Evolutionary conservation across 2,888 invertebrate species (phyloP).

Genomic region (Ashinkailepas kermadecensis): DNA sequence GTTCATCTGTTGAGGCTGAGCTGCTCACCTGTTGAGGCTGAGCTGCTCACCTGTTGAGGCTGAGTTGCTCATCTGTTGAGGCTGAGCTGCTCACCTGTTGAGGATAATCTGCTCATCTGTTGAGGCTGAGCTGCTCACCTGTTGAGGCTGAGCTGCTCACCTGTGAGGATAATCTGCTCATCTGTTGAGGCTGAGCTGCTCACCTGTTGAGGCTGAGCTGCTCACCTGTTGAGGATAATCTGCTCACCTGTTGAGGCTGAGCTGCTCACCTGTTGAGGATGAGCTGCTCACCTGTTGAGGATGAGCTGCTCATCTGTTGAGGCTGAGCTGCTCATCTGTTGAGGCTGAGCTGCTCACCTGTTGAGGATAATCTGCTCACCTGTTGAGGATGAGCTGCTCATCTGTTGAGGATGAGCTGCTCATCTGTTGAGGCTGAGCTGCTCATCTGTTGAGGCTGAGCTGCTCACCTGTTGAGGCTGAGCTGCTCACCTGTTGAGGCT

Average conservation of each 20-base stretch:
- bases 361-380: too few species aligned
- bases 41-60: not conserved
- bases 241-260: constrained; percentile 67
- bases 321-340: not conserved
- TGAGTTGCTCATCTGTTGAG: not conserved
- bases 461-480: too few species aligned
- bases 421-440: too few species aligned
- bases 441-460: too few species aligned
- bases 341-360: not conserved
- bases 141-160: not conserved
- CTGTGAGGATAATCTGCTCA: too few species aligned
- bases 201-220: not conserved
- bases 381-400: too few species aligned
- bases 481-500: constrained; percentile 30
- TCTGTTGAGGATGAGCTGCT: too few species aligned
- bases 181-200: too few species aligned
- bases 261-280: constrained; percentile 64
- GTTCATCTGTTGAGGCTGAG: too few species aligned
- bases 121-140: not conserved
- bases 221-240: constrained; percentile 65
- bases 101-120: not conserved
- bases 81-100: not conserved
- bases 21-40: constrained; percentile 30
- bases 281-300: not conserved
- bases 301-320: not conserved